These are phyloP conservation scores for Lepus europaeus DNA, from an alignment of 2,113 vertebrate species.

Conservation along the genomic window DNA sequence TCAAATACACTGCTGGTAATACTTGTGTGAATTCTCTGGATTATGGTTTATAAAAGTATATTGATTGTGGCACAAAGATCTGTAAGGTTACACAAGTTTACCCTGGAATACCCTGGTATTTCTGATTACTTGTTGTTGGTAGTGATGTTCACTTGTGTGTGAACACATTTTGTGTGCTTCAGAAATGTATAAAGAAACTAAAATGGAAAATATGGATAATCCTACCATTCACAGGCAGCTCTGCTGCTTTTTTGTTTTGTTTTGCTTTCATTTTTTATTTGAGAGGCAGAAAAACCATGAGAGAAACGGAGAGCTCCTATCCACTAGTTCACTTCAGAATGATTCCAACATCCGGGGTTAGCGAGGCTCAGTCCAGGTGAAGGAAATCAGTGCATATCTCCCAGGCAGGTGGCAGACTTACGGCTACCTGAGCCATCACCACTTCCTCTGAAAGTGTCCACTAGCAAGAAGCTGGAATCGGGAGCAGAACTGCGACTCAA, in stretches of 20 bases:
- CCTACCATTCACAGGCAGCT: background rate
- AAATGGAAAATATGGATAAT: background rate
- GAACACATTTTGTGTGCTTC: background rate
- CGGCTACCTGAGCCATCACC: too few species aligned
- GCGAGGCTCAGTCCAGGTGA: too few species aligned
- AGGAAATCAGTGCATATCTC: too few species aligned
- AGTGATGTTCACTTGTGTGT: background rate
- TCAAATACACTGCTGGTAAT: constrained; percentile 43
- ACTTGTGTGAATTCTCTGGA: background rate
- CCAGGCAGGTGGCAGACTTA: too few species aligned
- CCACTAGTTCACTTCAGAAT: too few species aligned
- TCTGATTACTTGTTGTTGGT: background rate
- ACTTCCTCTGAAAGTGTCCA: too few species aligned
- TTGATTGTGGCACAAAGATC: background rate
- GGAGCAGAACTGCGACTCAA: too few species aligned
- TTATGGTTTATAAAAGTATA: constrained; percentile 63
- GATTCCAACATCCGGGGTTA: too few species aligned
- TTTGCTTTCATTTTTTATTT: too few species aligned
- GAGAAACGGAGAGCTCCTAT: too few species aligned
- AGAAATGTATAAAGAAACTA: constrained; percentile 1
- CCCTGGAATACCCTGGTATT: background rate
- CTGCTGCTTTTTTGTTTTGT: background rate
- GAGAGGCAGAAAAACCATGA: too few species aligned
- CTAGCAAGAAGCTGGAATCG: too few species aligned
- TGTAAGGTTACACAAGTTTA: background rate